phyloP scores from a whole-genome alignment of 2,113 vertebrate species.

The Dromiciops gliroides region DNA sequence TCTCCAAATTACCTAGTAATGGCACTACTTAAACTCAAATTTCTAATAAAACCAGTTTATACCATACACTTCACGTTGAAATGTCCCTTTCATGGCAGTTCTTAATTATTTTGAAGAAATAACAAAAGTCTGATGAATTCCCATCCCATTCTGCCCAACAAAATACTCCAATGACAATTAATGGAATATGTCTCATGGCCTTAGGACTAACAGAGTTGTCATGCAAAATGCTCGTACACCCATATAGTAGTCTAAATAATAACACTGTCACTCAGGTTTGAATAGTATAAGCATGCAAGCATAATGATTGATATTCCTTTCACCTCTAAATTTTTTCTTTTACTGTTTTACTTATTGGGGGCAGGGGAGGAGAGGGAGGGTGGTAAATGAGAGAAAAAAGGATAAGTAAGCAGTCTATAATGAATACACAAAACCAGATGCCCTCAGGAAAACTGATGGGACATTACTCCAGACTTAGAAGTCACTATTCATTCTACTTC shows the following conservation, averaged over 20 bases:
- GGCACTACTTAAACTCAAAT: neutral
- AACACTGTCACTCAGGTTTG: accelerated
- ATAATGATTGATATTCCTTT: neutral
- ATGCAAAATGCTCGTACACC: neutral
- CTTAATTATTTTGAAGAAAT: neutral
- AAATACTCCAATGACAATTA: neutral
- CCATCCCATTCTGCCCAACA: neutral
- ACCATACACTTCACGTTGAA: accelerated
- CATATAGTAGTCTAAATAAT: neutral
- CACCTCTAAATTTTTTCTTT: neutral
- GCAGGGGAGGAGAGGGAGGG: neutral
- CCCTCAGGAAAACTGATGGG: neutral
- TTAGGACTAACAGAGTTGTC: neutral
- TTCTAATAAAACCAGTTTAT: neutral
- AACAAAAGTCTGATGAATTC: accelerated
- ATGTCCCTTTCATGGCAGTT: accelerated
- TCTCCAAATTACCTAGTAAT: neutral
- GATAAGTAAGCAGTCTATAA: neutral
- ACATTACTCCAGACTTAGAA: neutral
- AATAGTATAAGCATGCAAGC: neutral
- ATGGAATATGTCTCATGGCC: neutral
- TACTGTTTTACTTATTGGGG: neutral
- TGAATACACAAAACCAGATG: accelerated
- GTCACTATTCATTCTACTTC: neutral
- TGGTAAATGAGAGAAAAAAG: neutral